Base-by-base conservation (phyloP, 2,113 vertebrate genomes). In the Ardeotis arabs region DNA sequence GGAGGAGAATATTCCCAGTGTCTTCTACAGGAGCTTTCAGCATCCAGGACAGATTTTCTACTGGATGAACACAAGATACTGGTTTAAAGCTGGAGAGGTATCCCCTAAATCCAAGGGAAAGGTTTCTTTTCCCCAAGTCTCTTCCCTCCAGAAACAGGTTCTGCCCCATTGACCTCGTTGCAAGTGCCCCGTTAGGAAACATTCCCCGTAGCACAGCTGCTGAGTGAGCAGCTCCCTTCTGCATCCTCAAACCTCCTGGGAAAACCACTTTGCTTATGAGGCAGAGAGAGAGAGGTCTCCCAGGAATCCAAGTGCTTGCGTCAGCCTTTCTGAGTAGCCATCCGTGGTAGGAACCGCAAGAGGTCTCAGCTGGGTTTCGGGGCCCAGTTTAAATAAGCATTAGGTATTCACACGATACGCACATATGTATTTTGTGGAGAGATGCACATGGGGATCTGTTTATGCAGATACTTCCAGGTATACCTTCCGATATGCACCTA, bases 191-290 rank as follows among this genome's bases (percentile, higher is more conserved):
- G 19, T 68, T 67, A 95, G 89, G 89, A 87, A 87, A 49, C 27
- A 12, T 14, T 84, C 73, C 59, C 72, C 11, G 67, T 3, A 60
- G 91, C 84, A 74, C 90, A 91, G 89, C 88, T 97, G 96, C 96
- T 96, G 92, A 94, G 64, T 10, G 87, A 91, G 93, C 96, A 95
- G 79, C 93, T 96, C 95, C 96, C 93, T 92, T 70, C 89, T 93
- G 93, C 85, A 86, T 81, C 91, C 95, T 53, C 92, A 84, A 95
- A 91, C 62, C 96, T 56, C 95, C 63, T 0, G 13, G 90, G 96
- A 70, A 77, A 91, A 37, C 44, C 95, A 28, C 93, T 96, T 84
- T 92, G 89, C 66, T 93, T 93, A 96, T 44, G 73, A 92, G n/a
- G 94, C 96, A 93, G 91, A 90, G 88, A 86, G 70, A 79, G 41